These are phyloP conservation scores for Ctenicera cuprea DNA, from an alignment of 2,888 invertebrate species.

Conservation along the genomic window DNA sequence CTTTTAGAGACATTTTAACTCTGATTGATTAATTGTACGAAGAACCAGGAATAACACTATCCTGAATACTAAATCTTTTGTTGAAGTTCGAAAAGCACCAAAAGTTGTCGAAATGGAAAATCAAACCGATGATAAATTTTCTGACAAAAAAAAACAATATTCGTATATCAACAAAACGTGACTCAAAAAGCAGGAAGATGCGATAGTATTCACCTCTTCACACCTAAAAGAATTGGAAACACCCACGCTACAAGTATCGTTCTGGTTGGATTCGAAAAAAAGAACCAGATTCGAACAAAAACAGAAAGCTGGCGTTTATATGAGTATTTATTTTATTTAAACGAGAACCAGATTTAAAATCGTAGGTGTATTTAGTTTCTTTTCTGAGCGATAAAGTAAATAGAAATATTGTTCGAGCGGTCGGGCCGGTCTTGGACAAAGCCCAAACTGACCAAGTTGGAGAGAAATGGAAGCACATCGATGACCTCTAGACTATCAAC, in stretches of 20 bases:
- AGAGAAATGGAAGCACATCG: slow-evolving; percentile 47
- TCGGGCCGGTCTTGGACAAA: slow-evolving; percentile 57
- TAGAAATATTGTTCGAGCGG: slow-evolving; percentile 65
- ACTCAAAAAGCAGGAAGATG: slow-evolving; percentile 20
- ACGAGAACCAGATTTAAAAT: slow-evolving; percentile 61
- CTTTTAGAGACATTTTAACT: background rate
- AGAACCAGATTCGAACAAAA: slow-evolving; percentile 24
- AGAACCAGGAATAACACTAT: too few relatives aligned
- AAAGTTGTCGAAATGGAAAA: too few relatives aligned
- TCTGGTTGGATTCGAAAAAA: background rate
- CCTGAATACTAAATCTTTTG: too few relatives aligned
- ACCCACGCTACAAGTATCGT: slow-evolving; percentile 5
- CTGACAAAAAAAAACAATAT: too few relatives aligned
- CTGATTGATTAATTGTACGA: background rate
- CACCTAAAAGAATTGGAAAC: background rate
- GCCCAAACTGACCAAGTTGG: slow-evolving; percentile 52
- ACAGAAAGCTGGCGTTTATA: slow-evolving; percentile 21
- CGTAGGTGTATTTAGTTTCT: slow-evolving; percentile 66
- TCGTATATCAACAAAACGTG: too few relatives aligned
- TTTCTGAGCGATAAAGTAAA: slow-evolving; percentile 65
- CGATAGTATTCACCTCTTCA: slow-evolving; percentile 5
- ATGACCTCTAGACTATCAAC: slow-evolving; percentile 56
- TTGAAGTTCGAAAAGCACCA: too few relatives aligned
- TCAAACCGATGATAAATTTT: too few relatives aligned
- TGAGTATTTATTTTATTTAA: slow-evolving; percentile 60